Evolutionary conservation across 2,113 vertebrate species (phyloP), one percentile per base, ranked within the genome.

Genomic region (Alaudala cheleensis): DNA sequence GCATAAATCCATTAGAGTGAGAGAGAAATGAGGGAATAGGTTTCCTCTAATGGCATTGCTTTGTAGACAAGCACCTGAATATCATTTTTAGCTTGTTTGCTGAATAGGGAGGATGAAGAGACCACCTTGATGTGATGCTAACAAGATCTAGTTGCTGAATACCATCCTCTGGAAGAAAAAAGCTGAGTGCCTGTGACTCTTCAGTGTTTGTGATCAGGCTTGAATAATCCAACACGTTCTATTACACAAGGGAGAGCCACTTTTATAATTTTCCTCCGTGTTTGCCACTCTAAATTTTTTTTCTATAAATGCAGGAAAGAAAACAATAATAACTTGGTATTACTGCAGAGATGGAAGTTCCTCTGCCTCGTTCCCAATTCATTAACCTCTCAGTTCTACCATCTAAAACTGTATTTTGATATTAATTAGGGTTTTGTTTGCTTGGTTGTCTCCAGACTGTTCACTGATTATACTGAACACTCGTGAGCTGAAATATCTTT

Each of bases 61-160:
- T 40, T 82, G n/a, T 65, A 89, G 73, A 66, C 28, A 23, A 85
- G 86, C 24, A 82, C 84, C 66, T 94, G 84, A 91, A 95, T 91
- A 73, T 69, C 0, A 69, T 85, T 94, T 92, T 86, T 81, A 70
- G 31, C 58, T 93, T 87, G 40, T 93, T 96, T 93, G 53, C 73
- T 87, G 85, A 90, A 87, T 37, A 66, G 28, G 25, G 69, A 90
- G 69, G 51, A 80, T 26, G 56, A 76, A 62, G 69, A 58, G 21
- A 33, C 64, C 25, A 40, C 33, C 73, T 79, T 72, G 61, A 67
- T 45, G 47, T 61, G 62, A 61, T 73, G 56, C 24, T 79, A 85
- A 53, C 53, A 66, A 73, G 62, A 54, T 70, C 4, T 72, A 7
- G 29, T 58, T 77, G 66, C 51, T 90, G 71, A 80, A 50, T 81